Base-by-base conservation (phyloP, 2,113 vertebrate species). In the Corythaixoides concolor region DNA sequence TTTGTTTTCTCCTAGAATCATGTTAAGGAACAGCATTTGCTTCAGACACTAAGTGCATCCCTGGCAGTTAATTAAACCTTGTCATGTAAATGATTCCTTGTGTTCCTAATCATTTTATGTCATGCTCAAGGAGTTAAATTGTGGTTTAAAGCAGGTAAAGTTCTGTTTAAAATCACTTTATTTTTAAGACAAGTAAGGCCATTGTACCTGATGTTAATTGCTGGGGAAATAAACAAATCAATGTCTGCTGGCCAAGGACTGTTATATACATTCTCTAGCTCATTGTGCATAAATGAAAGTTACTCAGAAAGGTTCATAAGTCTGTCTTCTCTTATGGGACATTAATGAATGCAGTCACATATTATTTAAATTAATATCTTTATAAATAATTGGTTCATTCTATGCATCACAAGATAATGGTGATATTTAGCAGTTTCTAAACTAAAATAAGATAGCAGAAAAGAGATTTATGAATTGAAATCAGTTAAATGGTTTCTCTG, bases 401-500 rank as follows among this genome's bases (percentile, higher is more conserved):
- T 80, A 32, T 89, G 64, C 79, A 85, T 97, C 94, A 89, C 87
- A 87, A 96, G 74, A 69, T 95, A 95, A 95, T 85, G 83, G 56
- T 1, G 5, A 81, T 85, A 94, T 92, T 96, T 95, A 93, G 89
- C 86, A 94, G 45, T 89, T 94, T 85, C 86, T 81, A 82, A 91
- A 81, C 70, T 77, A 89, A 96, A 97, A 88, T 69, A 87, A 56
- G 41, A 24, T 30, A 79, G 59, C 58, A 73, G 76, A 81, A 64
- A 68, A 76, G 76, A 86, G 69, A 95, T 89, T 90, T 92, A 92
- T 93, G 79, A 89, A 91, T 85, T 87, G 80, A 94, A 90, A 96
- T 95, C 77, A 89, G 94, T 95, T 91, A 90, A 95, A 92, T 93
- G 85, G 63, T 89, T 97, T 95, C 94, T 97, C 30, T 95, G 95